Base-by-base conservation (phyloP, 2,888 invertebrate species). In the Latheticus oryzae region DNA sequence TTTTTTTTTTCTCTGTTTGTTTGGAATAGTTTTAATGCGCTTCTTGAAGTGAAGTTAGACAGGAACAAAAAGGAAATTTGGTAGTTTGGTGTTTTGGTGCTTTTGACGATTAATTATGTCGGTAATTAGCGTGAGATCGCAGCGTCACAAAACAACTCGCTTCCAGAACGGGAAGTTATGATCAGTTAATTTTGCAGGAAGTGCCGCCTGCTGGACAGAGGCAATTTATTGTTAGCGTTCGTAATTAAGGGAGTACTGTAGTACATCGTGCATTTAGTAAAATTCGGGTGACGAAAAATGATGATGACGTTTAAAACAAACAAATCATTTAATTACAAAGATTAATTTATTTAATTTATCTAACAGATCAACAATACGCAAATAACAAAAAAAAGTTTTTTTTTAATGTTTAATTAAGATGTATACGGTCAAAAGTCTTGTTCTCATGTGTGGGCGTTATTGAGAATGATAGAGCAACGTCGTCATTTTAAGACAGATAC, bases 331-430 rank as follows among this genome's bases (percentile, higher is more conserved):
- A 63, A 51, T 71, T 73, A 73, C 72, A 73, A 73, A 73, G 70
- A 69, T 72, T 68, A 70, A 73, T 72, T 73, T 72, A 71, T 72
- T 66, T 63, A 67, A 68, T 68, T 70, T 69, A 68, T 73, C 73
- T 73, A 73, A 74, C 73, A 71, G 73, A 71, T 74, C 74, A 73
- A 73, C 74, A 73, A 71, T 71, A 74, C 71, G 72, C 68, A 71
- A 68, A 70, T 67, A 65, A 63, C 61, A 60, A 58, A 58, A 58
- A 30, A 50, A 24, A 9, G n/a, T n/a, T n/a, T n/a, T n/a, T n/a
- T n/a, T n/a, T 47, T 38, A 54, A 57, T 30, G 45, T n/a, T 50
- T 56, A 61, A 61, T 37, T 37, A 58, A 57, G 45, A 60, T 24
- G 38, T 56, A 56, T 51, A 58, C 33, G 55, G 38, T 47, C 40